A percentile compares a stretch with the other conserved stretches of the same genome.
phyloP scores from a whole-genome alignment of 2,113 vertebrate genomes.

The Sylvietta virens region DNA sequence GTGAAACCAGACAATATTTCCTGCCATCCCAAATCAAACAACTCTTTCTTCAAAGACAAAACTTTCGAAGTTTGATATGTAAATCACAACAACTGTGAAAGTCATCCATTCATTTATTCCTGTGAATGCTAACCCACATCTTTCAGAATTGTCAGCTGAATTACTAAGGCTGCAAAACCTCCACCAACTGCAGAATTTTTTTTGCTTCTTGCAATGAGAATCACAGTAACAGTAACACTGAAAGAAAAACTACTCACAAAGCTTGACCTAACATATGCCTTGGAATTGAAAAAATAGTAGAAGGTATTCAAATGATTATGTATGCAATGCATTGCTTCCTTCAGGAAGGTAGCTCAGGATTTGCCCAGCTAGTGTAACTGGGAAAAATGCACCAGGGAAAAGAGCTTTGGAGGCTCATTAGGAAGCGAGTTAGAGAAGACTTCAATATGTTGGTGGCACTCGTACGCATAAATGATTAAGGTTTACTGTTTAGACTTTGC shows the following conservation, averaged over 20 bases:
- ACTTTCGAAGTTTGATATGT: neutral
- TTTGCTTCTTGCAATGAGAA: neutral
- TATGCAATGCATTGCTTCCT: neutral
- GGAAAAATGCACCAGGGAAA: neutral
- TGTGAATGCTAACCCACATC: neutral
- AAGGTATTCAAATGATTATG: neutral
- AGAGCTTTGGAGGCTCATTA: neutral
- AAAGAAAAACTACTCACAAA: neutral
- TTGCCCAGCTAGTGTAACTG: neutral
- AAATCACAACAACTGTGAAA: neutral
- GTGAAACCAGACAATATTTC: neutral
- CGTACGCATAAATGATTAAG: neutral
- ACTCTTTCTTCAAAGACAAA: neutral
- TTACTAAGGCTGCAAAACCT: neutral
- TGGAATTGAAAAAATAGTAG: neutral
- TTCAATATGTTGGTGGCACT: neutral
- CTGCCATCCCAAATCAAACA: neutral
- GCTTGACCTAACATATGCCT: neutral
- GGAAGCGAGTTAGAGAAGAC: neutral
- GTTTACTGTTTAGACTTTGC: neutral
- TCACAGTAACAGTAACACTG: neutral
- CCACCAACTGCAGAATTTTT: neutral
- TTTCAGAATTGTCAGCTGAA: neutral
- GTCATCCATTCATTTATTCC: neutral
- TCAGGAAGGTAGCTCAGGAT: neutral